Evolutionary conservation across 2,797 vertebrate species (phyloP).

Genomic region (Aselliscus stoliczkanus): DNA sequence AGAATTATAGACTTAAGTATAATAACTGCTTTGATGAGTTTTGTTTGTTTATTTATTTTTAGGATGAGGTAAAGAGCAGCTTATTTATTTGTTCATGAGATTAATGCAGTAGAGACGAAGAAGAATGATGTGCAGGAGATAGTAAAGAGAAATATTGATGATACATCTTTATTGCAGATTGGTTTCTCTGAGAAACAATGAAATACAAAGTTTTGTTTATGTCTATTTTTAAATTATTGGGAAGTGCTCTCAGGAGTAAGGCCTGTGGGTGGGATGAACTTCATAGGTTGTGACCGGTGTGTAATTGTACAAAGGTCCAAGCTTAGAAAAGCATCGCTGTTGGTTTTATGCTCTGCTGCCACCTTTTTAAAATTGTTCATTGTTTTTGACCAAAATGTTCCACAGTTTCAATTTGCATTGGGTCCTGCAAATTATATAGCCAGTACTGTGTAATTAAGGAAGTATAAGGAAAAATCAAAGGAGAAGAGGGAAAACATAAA

Average conservation of each 20-base stretch:
- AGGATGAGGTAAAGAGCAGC: not conserved
- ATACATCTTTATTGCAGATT: not conserved
- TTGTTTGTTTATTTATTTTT: not conserved
- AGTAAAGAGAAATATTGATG: not conserved
- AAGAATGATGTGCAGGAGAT: not conserved
- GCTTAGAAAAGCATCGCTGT: not conserved
- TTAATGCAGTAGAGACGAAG: not conserved
- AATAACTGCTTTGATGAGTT: not conserved
- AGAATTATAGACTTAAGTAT: not conserved
- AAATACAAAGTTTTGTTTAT: not conserved
- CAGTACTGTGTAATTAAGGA: not conserved
- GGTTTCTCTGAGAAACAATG: not conserved
- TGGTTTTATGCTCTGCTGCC: not conserved
- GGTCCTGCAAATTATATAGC: not conserved
- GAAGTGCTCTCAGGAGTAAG: not conserved
- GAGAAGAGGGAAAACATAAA: not conserved
- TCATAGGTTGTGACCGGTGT: fast-evolving
- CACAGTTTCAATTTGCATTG: not conserved
- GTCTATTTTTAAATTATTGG: not conserved
- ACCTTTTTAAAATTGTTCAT: not conserved
- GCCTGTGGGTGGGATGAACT: fast-evolving
- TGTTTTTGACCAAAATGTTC: not conserved
- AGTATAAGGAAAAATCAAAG: not conserved
- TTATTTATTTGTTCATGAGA: not conserved
- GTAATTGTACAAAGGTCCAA: fast-evolving